Base-by-base conservation (phyloP, 2,888 invertebrate species). In the Digitonthophagus gazella region DNA sequence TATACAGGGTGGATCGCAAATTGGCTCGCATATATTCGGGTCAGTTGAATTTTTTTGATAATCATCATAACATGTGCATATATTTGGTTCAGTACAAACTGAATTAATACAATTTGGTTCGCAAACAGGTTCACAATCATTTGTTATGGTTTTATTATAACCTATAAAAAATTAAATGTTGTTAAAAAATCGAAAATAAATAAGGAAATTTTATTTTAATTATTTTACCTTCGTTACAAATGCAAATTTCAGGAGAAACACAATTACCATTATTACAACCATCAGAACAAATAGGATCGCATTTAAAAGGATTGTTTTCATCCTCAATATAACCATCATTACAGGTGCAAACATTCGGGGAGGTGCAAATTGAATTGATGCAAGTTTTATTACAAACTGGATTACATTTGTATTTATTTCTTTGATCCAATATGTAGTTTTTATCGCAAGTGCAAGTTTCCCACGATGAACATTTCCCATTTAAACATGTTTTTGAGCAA, bases 1-100 rank as follows among this genome's bases (percentile, higher is more conserved):
- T n/a, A n/a, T n/a, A n/a, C n/a, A n/a, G n/a, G n/a, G n/a, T n/a
- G n/a, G n/a, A n/a, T n/a, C n/a, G n/a, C n/a, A 80, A 18, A 69
- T 67, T 8, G 78, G 77, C 20, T 70, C 66, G 58, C 69, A 75
- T n/a, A 6, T 22, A 66, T 78, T 20, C 65, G 71, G 73, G 78
- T 69, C 15, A 14, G 1, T 58, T 14, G 15, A 14, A 14, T 64
- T 20, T 6, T 2, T 18, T 3, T n/a, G 8, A 55, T 44, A 74
- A 65, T 18, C 1, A 4, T 15, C 5, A 69, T 72, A 65, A 64
- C 74, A 74, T 3, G 63, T 19, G n/a, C 72, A 73, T 0, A 71
- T 70, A 6, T 79, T 78, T 3, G 67, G 61, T 3, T 57, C 71
- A 2, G 56, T 55, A 14, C n/a, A n/a, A n/a, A n/a, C n/a, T n/a